Conservation (phyloP, 2,797 vertebrate species). For the Ctenopoma multispine region DNA sequence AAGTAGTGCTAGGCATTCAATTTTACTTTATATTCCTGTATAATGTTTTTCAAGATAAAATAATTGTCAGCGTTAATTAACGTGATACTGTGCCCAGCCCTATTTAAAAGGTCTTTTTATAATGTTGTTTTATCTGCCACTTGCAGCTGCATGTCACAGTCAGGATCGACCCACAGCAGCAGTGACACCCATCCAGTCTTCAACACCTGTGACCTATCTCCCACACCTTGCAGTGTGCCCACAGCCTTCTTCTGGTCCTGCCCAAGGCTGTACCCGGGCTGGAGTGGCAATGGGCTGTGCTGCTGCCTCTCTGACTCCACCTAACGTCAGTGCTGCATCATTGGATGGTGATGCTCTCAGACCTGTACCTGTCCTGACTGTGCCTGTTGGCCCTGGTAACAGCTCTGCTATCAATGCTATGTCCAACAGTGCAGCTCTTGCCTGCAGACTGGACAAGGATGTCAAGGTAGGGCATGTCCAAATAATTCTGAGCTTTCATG, state of each 20-base stretch:
- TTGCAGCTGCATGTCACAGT: constrained; percentile 88
- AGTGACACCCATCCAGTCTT: constrained; percentile 92
- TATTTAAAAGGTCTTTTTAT: accelerated
- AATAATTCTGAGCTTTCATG: background rate
- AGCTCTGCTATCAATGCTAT: constrained; percentile 71
- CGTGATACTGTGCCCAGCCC: too few relatives aligned
- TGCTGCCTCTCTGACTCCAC: constrained; percentile 87
- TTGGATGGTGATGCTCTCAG: constrained; percentile 88
- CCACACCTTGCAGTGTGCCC: constrained; percentile 84
- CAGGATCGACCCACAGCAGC: constrained; percentile 94
- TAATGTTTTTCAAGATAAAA: too few relatives aligned
- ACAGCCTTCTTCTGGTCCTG: constrained; percentile 81
- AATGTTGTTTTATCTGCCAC: constrained; percentile 2
- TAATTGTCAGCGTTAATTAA: too few relatives aligned
- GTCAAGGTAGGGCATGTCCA: constrained; percentile 83
- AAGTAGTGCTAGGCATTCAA: too few relatives aligned
- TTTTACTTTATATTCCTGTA: too few relatives aligned
- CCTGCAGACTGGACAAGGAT: constrained; percentile 91
- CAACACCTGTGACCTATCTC: constrained; percentile 84
- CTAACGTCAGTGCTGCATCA: constrained; percentile 83
- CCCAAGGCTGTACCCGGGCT: constrained; percentile 83
- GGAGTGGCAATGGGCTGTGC: constrained; percentile 87
- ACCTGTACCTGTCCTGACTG: constrained; percentile 72
- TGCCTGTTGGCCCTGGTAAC: constrained; percentile 79
- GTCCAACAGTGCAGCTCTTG: constrained; percentile 75